These are phyloP conservation scores for Archaeoteleia sp. DNA, from an alignment of 2,888 invertebrate species.

Conservation along the genomic window DNA sequence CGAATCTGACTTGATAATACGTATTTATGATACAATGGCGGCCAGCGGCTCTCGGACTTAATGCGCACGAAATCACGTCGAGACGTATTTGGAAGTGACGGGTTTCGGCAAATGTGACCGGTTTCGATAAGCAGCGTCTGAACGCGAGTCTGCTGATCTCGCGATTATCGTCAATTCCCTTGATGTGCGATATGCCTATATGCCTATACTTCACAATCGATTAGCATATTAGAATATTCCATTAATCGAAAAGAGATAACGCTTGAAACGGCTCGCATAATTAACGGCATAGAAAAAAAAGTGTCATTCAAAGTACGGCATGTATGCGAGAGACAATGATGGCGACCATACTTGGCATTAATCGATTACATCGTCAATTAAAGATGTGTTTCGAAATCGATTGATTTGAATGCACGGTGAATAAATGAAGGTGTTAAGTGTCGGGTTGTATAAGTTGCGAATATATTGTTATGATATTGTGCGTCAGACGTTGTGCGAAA, in stretches of 20 bases:
- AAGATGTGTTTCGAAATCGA: constrained; percentile 17
- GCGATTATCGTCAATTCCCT: constrained; percentile 43
- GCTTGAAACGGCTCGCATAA: constrained; percentile 19
- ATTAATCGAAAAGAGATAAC: constrained; percentile 41
- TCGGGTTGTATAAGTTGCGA: too few species aligned
- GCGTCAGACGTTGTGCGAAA: constrained; percentile 28
- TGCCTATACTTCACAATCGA: constrained; percentile 28
- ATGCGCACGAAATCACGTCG: constrained; percentile 41
- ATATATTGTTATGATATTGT: too few species aligned
- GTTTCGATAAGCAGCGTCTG: constrained; percentile 47
- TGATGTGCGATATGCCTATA: constrained; percentile 38
- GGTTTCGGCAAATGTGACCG: constrained; percentile 49
- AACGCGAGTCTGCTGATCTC: constrained; percentile 27
- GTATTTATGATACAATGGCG: constrained; percentile 42
- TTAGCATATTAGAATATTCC: constrained; percentile 49
- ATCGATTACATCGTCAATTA: constrained; percentile 10
- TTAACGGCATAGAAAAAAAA: constrained; percentile 18
- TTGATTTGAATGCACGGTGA: constrained; percentile 36
- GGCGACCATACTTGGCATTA: not conserved
- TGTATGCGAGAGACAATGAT: not conserved
- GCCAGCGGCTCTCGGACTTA: constrained; percentile 16
- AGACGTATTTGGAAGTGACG: constrained; percentile 48
- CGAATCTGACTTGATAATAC: constrained; percentile 26
- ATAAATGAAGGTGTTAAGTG: not conserved
- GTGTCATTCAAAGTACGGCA: constrained; percentile 8